Conservation (phyloP, 1,140 invertebrate genomes). For the Dendroctonus ponderosae region DNA sequence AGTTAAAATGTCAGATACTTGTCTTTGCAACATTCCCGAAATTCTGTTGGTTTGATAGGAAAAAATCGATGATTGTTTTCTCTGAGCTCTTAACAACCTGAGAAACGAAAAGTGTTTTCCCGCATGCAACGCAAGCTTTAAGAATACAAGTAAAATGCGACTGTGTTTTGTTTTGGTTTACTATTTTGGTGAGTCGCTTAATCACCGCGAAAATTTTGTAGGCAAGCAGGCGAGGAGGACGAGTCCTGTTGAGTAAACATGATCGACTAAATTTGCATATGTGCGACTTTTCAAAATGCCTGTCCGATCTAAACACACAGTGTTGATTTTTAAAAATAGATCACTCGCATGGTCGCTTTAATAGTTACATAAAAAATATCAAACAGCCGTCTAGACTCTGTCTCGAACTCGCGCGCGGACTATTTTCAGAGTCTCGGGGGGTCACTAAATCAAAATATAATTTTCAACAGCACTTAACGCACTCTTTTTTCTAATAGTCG, state of each 20-base stretch:
- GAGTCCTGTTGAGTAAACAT: background rate
- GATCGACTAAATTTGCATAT: slow-evolving; percentile 6
- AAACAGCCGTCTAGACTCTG: slow-evolving; percentile 29
- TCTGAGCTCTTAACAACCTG: too few species aligned
- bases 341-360: slow-evolving; percentile 26
- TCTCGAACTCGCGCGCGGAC: slow-evolving; percentile 25
- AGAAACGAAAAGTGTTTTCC: too few species aligned
- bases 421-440: slow-evolving; percentile 28
- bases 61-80: too few species aligned
- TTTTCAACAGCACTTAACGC: slow-evolving; percentile 9
- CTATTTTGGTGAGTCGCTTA: too few species aligned
- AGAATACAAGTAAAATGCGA: too few species aligned
- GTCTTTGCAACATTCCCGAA: too few species aligned
- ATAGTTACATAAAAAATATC: slow-evolving; percentile 33
- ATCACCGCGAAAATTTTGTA: too few species aligned
- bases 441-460: slow-evolving; percentile 31
- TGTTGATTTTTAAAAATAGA: slow-evolving; percentile 32
- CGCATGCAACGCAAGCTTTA: too few species aligned
- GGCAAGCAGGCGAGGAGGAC: too few species aligned
- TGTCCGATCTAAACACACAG: slow-evolving; percentile 9
- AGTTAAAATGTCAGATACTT: too few species aligned
- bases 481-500: slow-evolving; percentile 8
- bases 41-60: too few species aligned
- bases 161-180: too few species aligned
- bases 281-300: slow-evolving; percentile 12